Percentiles rank a stretch among this genome's conserved stretches.
Evolutionary conservation across 2,797 vertebrate genomes (phyloP).

Genomic region (Calcarius lapponicus): DNA sequence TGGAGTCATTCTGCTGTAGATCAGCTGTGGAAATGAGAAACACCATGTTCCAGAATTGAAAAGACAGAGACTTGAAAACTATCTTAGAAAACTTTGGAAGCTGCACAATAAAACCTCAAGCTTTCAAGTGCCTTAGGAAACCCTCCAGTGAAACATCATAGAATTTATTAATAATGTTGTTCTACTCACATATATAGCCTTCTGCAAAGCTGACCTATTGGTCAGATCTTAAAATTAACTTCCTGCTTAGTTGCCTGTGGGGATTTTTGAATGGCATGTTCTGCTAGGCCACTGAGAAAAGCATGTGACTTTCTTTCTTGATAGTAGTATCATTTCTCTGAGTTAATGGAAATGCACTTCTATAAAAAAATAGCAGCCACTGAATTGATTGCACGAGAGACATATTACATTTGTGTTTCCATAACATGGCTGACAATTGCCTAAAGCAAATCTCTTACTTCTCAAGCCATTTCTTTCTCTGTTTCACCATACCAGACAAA

Average conservation of each 20-base stretch:
- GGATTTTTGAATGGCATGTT: conserved; percentile 57
- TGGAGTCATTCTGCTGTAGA: neutral
- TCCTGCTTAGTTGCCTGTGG: neutral
- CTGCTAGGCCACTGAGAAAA: conserved; percentile 5
- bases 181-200: neutral
- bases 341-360: neutral
- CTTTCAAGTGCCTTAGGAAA: neutral
- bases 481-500: conserved; percentile 80
- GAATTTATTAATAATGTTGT: neutral
- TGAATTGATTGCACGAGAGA: neutral
- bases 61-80: neutral
- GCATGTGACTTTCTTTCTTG: conserved; percentile 15
- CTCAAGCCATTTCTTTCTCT: conserved; percentile 81
- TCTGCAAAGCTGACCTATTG: neutral
- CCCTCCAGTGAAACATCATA: neutral
- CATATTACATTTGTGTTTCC: neutral
- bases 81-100: neutral
- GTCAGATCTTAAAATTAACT: neutral
- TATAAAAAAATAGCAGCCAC: neutral
- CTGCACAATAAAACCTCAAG: neutral
- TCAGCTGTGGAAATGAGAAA: neutral
- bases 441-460: conserved; percentile 78
- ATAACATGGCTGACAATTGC: conserved; percentile 80
- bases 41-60: neutral
- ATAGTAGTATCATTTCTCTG: neutral